Conservation (phyloP, 2,113 vertebrate genomes). For the Larimichthys crocea region DNA sequence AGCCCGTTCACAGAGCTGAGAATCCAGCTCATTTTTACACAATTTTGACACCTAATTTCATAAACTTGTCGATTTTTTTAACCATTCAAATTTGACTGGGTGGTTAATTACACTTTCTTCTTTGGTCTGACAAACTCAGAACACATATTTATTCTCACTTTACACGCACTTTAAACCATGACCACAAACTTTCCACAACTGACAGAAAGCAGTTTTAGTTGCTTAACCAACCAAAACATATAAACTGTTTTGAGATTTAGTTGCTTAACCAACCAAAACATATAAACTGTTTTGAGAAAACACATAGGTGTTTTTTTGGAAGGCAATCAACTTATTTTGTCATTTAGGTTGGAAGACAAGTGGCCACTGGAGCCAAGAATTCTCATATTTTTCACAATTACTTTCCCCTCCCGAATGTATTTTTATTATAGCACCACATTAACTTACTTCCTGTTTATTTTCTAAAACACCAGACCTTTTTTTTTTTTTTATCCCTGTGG, state of each 20-base stretch:
- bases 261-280: no score
- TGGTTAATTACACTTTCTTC: no score
- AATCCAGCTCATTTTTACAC: no score
- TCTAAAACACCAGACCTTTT: conserved; percentile 39
- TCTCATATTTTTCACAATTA: not conserved
- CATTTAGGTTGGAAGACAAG: not conserved
- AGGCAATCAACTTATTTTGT: not conserved
- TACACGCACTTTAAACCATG: no score
- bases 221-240: not conserved
- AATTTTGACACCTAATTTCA: no score
- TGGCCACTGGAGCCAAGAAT: not conserved
- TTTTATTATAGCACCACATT: conserved; percentile 9
- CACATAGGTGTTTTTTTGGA: not conserved
- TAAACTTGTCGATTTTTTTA: no score
- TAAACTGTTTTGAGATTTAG: not conserved
- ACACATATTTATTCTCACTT: no score
- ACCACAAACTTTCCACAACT: no score
- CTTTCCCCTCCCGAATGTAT: not conserved
- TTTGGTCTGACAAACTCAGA: no score
- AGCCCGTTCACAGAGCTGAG: no score
- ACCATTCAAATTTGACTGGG: no score
- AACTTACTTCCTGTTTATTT: conserved; percentile 35
- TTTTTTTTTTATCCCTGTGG: conserved; percentile 22
- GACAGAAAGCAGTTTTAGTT: not conserved
- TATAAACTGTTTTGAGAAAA: not conserved